These are phyloP conservation scores for Alexandromys fortis DNA, from an alignment of 2,113 vertebrate species.

Conservation along the genomic window DNA sequence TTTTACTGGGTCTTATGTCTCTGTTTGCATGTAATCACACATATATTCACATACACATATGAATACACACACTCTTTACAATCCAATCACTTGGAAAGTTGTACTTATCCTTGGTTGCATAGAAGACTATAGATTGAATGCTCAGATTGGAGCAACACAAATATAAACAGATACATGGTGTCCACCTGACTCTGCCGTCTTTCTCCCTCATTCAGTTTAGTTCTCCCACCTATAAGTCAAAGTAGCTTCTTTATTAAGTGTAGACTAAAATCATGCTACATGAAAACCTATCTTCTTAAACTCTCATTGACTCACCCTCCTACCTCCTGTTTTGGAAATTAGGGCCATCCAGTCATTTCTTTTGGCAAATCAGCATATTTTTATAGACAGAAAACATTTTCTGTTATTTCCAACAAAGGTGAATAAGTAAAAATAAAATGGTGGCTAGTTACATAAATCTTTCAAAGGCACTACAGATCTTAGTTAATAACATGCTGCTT, in stretches of 20 bases:
- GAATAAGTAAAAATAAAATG: not conserved
- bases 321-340: slow-evolving; percentile 25
- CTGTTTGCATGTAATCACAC: not conserved
- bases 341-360: not conserved
- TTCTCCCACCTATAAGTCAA: too few relatives aligned
- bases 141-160: not conserved
- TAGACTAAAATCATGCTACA: not conserved
- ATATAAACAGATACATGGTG: not conserved
- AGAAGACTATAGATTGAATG: not conserved
- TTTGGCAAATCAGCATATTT: slow-evolving; percentile 15
- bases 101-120: not conserved
- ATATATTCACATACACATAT: not conserved
- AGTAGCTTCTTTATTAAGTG: too few relatives aligned
- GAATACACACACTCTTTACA: not conserved
- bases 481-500: not conserved
- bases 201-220: too few relatives aligned
- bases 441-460: not conserved
- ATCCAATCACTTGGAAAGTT: not conserved
- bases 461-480: not conserved
- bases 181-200: too few relatives aligned
- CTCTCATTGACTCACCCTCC: not conserved
- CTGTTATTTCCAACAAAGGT: not conserved
- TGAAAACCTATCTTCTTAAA: not conserved
- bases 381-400: not conserved
- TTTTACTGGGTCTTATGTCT: not conserved